Percentiles rank a stretch among this genome's conserved stretches.
Conservation (phyloP, 2,888 invertebrate genomes). For the Drosophila kambysellisi region DNA sequence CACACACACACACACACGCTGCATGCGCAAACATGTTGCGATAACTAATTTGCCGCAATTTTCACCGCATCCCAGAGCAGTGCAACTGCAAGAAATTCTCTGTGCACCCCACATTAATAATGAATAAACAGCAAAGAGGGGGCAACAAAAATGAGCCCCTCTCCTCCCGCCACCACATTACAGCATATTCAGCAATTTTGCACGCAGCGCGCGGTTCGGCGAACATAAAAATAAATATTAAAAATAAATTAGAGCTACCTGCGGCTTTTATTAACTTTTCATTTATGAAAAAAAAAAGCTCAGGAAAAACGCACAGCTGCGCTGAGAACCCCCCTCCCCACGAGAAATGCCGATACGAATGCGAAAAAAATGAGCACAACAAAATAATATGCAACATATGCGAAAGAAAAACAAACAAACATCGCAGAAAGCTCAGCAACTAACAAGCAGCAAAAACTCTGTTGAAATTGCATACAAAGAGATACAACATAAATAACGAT, state of each 20-base stretch:
- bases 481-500: background rate
- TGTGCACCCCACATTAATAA: slow-evolving; percentile 56
- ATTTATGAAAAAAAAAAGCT: slow-evolving; percentile 63
- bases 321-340: slow-evolving; percentile 2
- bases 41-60: slow-evolving; percentile 72
- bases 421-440: slow-evolving; percentile 22
- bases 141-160: slow-evolving; percentile 13
- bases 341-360: slow-evolving; percentile 3
- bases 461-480: slow-evolving; percentile 7
- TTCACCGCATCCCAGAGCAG: slow-evolving; percentile 58
- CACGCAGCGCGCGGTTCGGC: slow-evolving; percentile 62
- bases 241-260: slow-evolving; percentile 78
- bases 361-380: slow-evolving; percentile 25
- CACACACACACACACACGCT: slow-evolving; percentile 2
- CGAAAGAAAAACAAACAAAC: slow-evolving; percentile 1
- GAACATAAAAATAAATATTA: slow-evolving; percentile 73
- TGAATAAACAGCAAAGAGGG: slow-evolving; percentile 49
- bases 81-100: slow-evolving; percentile 27
- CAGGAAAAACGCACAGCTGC: slow-evolving; percentile 51
- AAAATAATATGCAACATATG: slow-evolving; percentile 21
- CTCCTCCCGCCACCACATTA: background rate
- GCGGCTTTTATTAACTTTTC: slow-evolving; percentile 76
- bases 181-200: slow-evolving; percentile 50
- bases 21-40: slow-evolving; percentile 34
- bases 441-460: slow-evolving; percentile 5